These are phyloP conservation scores for Chloroceryle amazona DNA, from an alignment of 2,797 vertebrate genomes.

Conservation along the genomic window DNA sequence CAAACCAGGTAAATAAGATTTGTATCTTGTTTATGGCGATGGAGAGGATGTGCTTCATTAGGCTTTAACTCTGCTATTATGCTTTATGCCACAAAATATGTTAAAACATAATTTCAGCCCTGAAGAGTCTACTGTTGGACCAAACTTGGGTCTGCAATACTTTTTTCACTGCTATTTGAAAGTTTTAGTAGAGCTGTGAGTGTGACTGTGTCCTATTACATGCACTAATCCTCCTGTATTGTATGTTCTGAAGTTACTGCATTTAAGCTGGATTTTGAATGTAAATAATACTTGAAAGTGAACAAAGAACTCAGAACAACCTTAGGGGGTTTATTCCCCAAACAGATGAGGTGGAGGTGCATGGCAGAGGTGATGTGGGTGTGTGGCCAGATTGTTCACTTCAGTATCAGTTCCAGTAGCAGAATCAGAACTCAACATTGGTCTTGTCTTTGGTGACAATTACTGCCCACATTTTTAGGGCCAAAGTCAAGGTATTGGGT, in stretches of 20 bases:
- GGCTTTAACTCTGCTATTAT: neutral
- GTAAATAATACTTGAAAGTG: neutral
- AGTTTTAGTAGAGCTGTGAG: neutral
- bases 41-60: neutral
- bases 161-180: neutral
- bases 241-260: neutral
- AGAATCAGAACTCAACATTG: neutral
- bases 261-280: neutral
- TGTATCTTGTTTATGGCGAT: neutral
- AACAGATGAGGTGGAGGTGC: neutral
- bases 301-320: neutral
- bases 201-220: neutral
- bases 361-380: neutral
- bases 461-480: neutral
- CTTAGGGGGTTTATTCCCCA: neutral
- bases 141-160: neutral
- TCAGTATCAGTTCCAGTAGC: neutral
- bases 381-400: neutral
- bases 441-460: neutral
- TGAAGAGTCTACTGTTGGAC: neutral
- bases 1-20: slow-evolving; percentile 70
- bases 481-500: neutral
- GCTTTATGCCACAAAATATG: neutral
- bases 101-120: neutral
- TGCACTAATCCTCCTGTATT: neutral